phyloP scores from a whole-genome alignment of 53 echinoderm and acorn worm species.

The Antedon mediterranea region DNA sequence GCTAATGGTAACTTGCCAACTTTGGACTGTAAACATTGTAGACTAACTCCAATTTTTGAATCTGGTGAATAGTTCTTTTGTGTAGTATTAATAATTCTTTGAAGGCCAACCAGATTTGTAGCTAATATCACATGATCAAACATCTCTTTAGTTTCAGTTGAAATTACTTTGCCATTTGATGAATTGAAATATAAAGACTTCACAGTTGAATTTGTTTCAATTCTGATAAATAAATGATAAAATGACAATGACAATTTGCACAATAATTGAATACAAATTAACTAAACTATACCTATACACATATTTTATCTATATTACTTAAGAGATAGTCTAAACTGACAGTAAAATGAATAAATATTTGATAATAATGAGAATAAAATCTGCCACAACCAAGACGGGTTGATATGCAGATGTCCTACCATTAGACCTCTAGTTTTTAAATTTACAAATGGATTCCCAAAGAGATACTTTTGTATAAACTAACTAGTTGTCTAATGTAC shows the following conservation, averaged over 20 bases:
- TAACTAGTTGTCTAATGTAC: too few species aligned
- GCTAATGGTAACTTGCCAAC: conserved; percentile 42
- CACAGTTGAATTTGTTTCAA: conserved; percentile 31
- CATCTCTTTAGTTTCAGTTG: conserved; percentile 11
- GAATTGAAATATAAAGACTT: conserved; percentile 22
- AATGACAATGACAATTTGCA: not conserved
- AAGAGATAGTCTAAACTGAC: too few species aligned
- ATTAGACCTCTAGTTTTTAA: too few species aligned
- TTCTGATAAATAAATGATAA: conserved; percentile 13
- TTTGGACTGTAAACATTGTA: not conserved
- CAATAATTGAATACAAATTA: not conserved
- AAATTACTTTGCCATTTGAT: conserved; percentile 10
- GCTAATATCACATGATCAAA: conserved; percentile 87
- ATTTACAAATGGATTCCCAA: too few species aligned
- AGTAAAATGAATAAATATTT: too few species aligned
- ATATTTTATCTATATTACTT: too few species aligned
- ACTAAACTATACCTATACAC: not conserved
- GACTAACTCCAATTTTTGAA: not conserved
- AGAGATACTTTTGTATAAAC: too few species aligned
- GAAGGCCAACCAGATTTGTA: conserved; percentile 37
- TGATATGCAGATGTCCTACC: too few species aligned
- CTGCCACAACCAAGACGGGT: too few species aligned
- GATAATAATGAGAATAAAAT: too few species aligned
- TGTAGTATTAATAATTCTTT: conserved; percentile 28
- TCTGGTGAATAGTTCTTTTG: not conserved